A percentile compares a stretch with the other conserved stretches of the same genome.
phyloP scores from a whole-genome alignment of 2,797 vertebrate species.

The Erpetoichthys calabaricus region DNA sequence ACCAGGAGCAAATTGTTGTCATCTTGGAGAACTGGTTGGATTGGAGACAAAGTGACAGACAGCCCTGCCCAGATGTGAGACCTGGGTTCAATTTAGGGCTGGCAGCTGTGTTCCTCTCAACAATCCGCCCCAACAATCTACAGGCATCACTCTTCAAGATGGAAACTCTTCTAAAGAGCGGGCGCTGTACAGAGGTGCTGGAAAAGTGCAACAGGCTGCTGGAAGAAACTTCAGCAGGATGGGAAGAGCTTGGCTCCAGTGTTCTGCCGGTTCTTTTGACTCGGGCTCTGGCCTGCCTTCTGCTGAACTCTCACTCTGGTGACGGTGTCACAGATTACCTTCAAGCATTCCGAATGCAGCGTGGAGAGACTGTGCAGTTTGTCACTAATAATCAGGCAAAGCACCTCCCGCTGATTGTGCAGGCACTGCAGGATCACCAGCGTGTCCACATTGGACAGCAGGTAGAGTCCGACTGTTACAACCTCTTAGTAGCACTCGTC shows the following conservation, averaged over 20 bases:
- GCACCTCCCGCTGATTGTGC: constrained; percentile 50
- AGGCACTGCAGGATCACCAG: constrained; percentile 38
- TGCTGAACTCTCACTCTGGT: constrained; percentile 31
- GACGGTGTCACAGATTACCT: constrained; percentile 59
- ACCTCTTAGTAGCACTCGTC: constrained; percentile 54
- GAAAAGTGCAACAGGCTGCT: constrained; percentile 51
- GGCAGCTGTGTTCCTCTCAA: constrained; percentile 65
- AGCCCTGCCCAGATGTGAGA: constrained; percentile 23
- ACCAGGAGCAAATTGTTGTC: constrained; percentile 32
- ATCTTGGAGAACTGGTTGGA: constrained; percentile 67
- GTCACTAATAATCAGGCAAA: constrained; percentile 52
- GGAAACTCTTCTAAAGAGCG: constrained; percentile 54
- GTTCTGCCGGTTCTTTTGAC: constrained; percentile 53
- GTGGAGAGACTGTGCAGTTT: constrained; percentile 38
- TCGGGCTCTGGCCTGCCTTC: constrained; percentile 60
- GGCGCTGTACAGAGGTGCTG: constrained; percentile 48
- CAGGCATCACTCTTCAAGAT: constrained; percentile 58
- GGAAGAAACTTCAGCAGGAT: constrained; percentile 23
- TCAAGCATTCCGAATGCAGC: constrained; percentile 43
- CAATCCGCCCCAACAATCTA: constrained; percentile 58
- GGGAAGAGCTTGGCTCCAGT: no score
- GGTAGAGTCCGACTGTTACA: constrained; percentile 25
- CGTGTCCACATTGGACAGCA: constrained; percentile 11
- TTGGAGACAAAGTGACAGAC: constrained; percentile 28
- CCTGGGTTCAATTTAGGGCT: constrained; percentile 52